Conservation (phyloP, 2,113 vertebrate species). For the Pardalotus punctatus region DNA sequence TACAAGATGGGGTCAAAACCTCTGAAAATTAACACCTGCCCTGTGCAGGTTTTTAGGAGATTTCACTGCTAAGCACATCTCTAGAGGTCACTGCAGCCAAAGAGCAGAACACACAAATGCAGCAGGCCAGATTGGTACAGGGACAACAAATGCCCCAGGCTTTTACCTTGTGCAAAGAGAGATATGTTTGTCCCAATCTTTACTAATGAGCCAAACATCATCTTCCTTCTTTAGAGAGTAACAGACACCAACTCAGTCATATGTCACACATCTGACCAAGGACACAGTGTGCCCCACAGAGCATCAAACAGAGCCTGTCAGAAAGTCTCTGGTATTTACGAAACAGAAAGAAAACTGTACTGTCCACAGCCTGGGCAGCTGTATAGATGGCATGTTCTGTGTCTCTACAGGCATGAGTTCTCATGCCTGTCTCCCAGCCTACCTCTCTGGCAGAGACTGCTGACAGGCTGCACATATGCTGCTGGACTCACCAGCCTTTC, state of each 20-base stretch:
- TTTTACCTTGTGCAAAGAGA: background rate
- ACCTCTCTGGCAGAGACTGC: background rate
- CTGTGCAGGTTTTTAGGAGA: background rate
- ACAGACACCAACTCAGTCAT: background rate
- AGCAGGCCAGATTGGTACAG: background rate
- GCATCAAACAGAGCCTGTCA: background rate
- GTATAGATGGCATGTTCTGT: fast-evolving
- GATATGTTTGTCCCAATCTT: background rate
- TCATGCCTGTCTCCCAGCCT: fast-evolving
- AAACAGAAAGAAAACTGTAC: background rate
- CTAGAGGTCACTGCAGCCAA: background rate
- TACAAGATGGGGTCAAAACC: background rate
- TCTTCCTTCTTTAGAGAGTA: background rate
- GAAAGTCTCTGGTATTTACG: background rate
- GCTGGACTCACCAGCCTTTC: background rate
- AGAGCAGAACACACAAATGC: background rate
- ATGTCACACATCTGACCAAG: background rate
- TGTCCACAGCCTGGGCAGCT: background rate
- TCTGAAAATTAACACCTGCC: background rate
- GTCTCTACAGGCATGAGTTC: background rate
- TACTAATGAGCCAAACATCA: background rate
- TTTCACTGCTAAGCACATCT: background rate
- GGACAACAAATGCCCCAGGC: background rate
- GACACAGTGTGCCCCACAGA: background rate
- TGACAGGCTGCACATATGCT: fast-evolving